Evolutionary conservation across 2,797 vertebrate species (phyloP).

Genomic region (Halcyon chelicuti): DNA sequence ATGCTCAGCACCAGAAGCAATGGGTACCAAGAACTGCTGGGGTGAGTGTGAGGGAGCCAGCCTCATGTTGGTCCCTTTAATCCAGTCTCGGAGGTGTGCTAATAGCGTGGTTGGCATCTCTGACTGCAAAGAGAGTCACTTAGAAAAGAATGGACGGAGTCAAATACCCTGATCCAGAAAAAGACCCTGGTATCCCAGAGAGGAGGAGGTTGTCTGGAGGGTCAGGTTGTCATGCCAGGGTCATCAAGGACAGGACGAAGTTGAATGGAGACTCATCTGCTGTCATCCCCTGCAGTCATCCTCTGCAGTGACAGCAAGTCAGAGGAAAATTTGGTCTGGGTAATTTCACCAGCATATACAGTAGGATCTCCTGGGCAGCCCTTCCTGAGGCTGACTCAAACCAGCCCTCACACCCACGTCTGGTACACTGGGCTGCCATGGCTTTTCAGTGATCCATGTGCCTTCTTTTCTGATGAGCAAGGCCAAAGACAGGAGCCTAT

Average conservation of each 20-base stretch:
- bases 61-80: background rate
- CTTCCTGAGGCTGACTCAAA: background rate
- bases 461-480: background rate
- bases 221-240: background rate
- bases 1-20: conserved; percentile 23
- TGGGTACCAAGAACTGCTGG: background rate
- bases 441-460: background rate
- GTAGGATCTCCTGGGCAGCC: background rate
- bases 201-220: background rate
- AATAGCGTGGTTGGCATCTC: background rate
- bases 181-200: background rate
- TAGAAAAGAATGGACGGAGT: background rate
- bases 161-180: accelerated
- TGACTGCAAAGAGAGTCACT: background rate
- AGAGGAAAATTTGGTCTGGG: background rate
- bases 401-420: background rate
- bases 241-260: background rate
- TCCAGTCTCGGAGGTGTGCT: background rate
- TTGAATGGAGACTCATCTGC: background rate
- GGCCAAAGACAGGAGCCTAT: background rate
- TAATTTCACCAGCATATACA: accelerated
- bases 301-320: background rate
- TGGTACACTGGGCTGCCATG: background rate
- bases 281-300: background rate
- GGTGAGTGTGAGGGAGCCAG: background rate